Conservation (phyloP, 2,888 invertebrate species). For the Sinopyrophorus schimmeli region DNA sequence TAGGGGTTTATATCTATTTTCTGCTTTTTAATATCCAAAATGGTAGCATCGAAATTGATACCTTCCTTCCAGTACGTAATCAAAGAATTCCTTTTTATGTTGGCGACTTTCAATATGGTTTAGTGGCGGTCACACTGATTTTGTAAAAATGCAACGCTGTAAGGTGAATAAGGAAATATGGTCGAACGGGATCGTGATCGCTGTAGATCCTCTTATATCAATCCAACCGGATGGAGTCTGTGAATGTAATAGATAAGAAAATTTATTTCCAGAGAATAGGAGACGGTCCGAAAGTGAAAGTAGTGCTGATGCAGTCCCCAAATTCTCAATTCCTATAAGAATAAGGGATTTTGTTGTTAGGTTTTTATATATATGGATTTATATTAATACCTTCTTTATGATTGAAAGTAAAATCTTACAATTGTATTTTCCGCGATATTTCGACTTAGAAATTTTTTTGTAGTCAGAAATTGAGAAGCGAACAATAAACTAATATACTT, state of each 20-base stretch:
- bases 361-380: conserved; percentile 15
- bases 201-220: conserved; percentile 25
- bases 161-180: conserved; percentile 44
- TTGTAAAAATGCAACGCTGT: conserved; percentile 46
- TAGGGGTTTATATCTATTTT: too few relatives aligned
- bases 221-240: conserved; percentile 23
- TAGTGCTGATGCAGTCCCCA: conserved; percentile 1
- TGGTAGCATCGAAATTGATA: conserved; percentile 15
- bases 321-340: conserved; percentile 23
- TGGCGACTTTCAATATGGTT: conserved; percentile 47
- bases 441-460: too few relatives aligned
- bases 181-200: conserved; percentile 37
- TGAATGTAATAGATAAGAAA: conserved; percentile 27
- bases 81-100: conserved; percentile 42
- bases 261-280: conserved; percentile 21
- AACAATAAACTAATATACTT: too few relatives aligned
- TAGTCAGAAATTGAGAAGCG: too few relatives aligned
- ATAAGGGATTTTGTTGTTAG: conserved; percentile 21
- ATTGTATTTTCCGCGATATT: too few relatives aligned
- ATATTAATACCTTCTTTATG: conserved; percentile 10
- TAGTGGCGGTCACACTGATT: conserved; percentile 47
- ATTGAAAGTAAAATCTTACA: not conserved
- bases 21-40: too few relatives aligned
- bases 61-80: conserved; percentile 31
- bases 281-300: conserved; percentile 24